phyloP scores from a whole-genome alignment of 2,113 vertebrate genomes.

The Chinchilla lanigera region DNA sequence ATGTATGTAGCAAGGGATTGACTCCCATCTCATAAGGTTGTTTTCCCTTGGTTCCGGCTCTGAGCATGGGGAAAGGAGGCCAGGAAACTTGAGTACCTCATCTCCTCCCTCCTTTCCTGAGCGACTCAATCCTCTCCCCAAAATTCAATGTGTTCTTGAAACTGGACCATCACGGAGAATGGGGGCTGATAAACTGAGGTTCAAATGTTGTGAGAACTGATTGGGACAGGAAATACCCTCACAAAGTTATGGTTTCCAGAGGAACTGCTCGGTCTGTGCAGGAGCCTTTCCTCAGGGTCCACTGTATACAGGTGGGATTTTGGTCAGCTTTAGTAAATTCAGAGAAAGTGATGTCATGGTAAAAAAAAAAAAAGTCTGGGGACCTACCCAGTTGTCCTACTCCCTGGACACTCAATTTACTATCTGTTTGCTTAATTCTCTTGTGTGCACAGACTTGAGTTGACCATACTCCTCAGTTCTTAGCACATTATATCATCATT shows the following conservation, averaged over 20 bases:
- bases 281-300: slow-evolving; percentile 6
- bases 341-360: slow-evolving; percentile 25
- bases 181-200: slow-evolving; percentile 10
- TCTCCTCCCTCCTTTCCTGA: not conserved
- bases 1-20: slow-evolving; percentile 7
- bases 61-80: not conserved
- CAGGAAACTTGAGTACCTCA: slow-evolving; percentile 49
- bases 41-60: slow-evolving; percentile 17
- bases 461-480: slow-evolving; percentile 73
- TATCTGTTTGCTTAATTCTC: slow-evolving; percentile 62
- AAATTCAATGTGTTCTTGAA: slow-evolving; percentile 61
- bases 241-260: slow-evolving; percentile 42
- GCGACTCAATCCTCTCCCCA: slow-evolving; percentile 15
- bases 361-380: not conserved
- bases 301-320: slow-evolving; percentile 58
- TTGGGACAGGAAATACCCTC: not conserved
- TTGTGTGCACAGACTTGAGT: slow-evolving; percentile 72
- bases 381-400: slow-evolving; percentile 53
- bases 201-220: not conserved
- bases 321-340: slow-evolving; percentile 66
- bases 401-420: slow-evolving; percentile 54
- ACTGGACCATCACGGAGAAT: slow-evolving; percentile 55
- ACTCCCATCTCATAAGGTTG: slow-evolving; percentile 11
- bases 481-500: slow-evolving; percentile 64
- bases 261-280: not conserved